Percentiles rank a stretch among this genome's conserved stretches.
Evolutionary conservation across 2,113 vertebrate species (phyloP).

Genomic region (Sinocyclocheilus rhinocerous): DNA sequence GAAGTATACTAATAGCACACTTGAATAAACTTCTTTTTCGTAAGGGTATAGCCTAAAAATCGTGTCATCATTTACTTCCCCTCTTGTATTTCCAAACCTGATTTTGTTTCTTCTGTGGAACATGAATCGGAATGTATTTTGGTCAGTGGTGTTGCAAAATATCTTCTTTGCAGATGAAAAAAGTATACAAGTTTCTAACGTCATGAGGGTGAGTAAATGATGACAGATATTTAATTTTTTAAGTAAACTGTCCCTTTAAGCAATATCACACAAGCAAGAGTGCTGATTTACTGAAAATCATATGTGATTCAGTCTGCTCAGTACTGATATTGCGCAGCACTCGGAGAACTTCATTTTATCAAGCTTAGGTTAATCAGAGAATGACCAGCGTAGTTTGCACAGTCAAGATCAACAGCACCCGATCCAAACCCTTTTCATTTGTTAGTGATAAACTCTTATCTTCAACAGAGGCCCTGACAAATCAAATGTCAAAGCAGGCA

Average conservation of each 20-base stretch:
- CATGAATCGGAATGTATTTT: not conserved
- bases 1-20: too few species aligned
- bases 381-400: not conserved
- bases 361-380: not conserved
- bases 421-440: not conserved
- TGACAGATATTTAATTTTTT: not conserved
- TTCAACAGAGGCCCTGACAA: not conserved
- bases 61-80: not conserved
- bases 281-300: not conserved
- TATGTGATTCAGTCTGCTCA: not conserved
- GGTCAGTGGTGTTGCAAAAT: not conserved
- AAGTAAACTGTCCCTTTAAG: not conserved
- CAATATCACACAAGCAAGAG: not conserved
- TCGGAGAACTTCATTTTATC: not conserved
- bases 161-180: not conserved
- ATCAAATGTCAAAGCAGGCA: not conserved
- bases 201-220: not conserved
- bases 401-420: not conserved
- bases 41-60: not conserved
- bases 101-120: not conserved
- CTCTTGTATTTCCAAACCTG: not conserved
- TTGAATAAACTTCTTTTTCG: too few species aligned
- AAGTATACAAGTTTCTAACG: not conserved
- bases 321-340: not conserved
- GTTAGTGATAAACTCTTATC: not conserved